These are phyloP conservation scores for Mythimna albipuncta DNA, from an alignment of 2,888 invertebrate species.

Conservation along the genomic window DNA sequence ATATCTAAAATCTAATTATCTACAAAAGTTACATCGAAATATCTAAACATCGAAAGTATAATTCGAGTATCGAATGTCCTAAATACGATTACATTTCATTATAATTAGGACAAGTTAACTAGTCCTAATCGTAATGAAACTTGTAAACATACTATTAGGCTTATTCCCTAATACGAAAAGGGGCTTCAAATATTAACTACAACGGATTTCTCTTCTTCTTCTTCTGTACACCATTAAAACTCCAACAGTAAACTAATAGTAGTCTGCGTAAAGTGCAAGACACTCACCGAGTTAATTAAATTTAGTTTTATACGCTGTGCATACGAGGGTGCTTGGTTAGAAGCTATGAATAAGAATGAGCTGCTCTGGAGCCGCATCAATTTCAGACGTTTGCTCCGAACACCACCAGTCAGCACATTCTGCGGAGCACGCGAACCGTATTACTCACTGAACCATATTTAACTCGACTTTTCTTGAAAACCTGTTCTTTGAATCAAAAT, in stretches of 20 bases:
- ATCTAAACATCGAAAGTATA: no score
- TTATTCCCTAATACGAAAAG: no score
- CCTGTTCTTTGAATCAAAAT: slow-evolving; percentile 5
- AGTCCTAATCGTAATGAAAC: no score
- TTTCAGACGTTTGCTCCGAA: slow-evolving; percentile 34
- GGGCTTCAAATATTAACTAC: not conserved
- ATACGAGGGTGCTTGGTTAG: slow-evolving; percentile 30
- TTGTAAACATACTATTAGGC: no score
- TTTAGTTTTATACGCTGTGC: slow-evolving; percentile 38
- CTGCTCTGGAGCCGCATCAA: slow-evolving; percentile 34
- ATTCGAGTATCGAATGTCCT: no score
- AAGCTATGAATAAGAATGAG: slow-evolving; percentile 53
- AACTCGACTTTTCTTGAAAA: slow-evolving; percentile 7
- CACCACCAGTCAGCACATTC: slow-evolving; percentile 19
- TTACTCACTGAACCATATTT: slow-evolving; percentile 32
- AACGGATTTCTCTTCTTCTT: not conserved
- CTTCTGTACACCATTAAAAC: not conserved
- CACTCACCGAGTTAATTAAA: slow-evolving; percentile 41
- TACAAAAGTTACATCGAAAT: no score
- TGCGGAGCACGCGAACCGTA: not conserved
- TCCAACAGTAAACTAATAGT: slow-evolving; percentile 4
- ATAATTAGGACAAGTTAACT: no score
- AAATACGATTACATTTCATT: no score
- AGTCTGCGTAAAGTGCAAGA: slow-evolving; percentile 23
- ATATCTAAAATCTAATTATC: no score